A percentile compares a stretch with the other conserved stretches of the same genome.
phyloP scores from a whole-genome alignment of 2,113 vertebrate species.

The Amphilophus citrinellus region DNA sequence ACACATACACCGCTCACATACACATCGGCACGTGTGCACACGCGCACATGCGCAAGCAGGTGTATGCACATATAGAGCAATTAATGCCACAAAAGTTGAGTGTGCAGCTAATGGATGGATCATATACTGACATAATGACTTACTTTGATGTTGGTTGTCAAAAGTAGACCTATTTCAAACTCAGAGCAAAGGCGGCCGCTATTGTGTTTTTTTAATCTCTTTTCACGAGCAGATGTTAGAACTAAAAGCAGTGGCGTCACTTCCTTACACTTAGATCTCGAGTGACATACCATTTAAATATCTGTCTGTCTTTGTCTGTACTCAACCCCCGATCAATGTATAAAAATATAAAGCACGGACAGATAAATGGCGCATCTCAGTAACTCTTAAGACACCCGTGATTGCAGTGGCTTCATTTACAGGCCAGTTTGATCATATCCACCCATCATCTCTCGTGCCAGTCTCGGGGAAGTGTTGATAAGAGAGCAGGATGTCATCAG shows the following conservation, averaged over 20 bases:
- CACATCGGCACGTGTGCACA: slow-evolving; percentile 3
- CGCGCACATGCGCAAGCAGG: slow-evolving; percentile 21
- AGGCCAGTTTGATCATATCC: slow-evolving; percentile 71
- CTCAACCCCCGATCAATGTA: slow-evolving; percentile 46
- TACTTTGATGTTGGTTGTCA: slow-evolving; percentile 72
- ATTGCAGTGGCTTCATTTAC: slow-evolving; percentile 67
- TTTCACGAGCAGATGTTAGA: slow-evolving; percentile 80
- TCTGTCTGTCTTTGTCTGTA: slow-evolving; percentile 57
- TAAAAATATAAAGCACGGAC: slow-evolving; percentile 50
- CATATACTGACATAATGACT: slow-evolving; percentile 71
- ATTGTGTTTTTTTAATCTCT: slow-evolving; percentile 52
- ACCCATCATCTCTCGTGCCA: slow-evolving; percentile 63
- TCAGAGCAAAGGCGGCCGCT: slow-evolving; percentile 36
- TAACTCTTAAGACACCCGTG: slow-evolving; percentile 60
- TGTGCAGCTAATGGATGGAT: slow-evolving; percentile 73
- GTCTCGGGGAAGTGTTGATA: slow-evolving; percentile 76
- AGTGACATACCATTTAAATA: slow-evolving; percentile 56
- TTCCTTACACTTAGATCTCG: slow-evolving; percentile 63
- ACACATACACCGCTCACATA: slow-evolving; percentile 19
- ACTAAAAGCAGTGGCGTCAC: slow-evolving; percentile 71
- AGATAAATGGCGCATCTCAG: slow-evolving; percentile 61
- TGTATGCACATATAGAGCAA: slow-evolving; percentile 55
- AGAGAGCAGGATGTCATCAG: slow-evolving; percentile 79
- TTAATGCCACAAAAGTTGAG: slow-evolving; percentile 64
- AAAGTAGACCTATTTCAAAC: slow-evolving; percentile 72